These are phyloP conservation scores for Nettapus auritus DNA, from an alignment of 2,113 vertebrate species.

Conservation along the genomic window DNA sequence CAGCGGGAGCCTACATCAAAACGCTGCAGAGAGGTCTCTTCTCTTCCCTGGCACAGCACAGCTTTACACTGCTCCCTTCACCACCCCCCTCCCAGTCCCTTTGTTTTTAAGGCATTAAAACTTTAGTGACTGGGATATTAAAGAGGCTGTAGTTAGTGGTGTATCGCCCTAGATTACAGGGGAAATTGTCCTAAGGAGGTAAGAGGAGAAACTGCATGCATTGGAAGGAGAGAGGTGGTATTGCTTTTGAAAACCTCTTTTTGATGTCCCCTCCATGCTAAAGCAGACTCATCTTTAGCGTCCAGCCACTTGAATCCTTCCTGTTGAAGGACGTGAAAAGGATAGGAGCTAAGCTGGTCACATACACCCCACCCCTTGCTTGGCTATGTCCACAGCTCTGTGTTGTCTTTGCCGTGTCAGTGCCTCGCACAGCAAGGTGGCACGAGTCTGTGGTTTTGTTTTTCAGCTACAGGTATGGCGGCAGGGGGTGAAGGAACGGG, in stretches of 20 bases:
- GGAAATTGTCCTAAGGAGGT: not conserved
- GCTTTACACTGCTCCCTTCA: not conserved
- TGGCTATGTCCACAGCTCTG: not conserved
- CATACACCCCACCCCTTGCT: not conserved
- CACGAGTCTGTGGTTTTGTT: not conserved
- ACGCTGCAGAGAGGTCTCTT: not conserved
- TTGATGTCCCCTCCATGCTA: not conserved
- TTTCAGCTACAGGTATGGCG: not conserved
- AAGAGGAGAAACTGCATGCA: not conserved
- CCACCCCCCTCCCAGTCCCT: not conserved
- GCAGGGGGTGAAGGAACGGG: not conserved
- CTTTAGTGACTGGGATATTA: not conserved
- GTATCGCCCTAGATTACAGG: not conserved
- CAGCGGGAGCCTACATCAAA: constrained; percentile 22
- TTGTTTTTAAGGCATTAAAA: not conserved
- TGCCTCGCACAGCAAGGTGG: not conserved
- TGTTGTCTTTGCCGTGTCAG: not conserved
- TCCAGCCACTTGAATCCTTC: not conserved
- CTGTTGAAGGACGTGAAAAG: not conserved
- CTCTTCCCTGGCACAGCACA: not conserved
- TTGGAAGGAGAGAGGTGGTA: not conserved
- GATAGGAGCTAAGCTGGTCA: not conserved
- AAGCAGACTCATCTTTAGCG: not conserved
- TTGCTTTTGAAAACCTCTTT: not conserved
- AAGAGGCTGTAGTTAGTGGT: not conserved